Evolutionary conservation across 2,797 vertebrate species (phyloP), one percentile per base, ranked within the genome.

Genomic region (Takifugu ocellatus): DNA sequence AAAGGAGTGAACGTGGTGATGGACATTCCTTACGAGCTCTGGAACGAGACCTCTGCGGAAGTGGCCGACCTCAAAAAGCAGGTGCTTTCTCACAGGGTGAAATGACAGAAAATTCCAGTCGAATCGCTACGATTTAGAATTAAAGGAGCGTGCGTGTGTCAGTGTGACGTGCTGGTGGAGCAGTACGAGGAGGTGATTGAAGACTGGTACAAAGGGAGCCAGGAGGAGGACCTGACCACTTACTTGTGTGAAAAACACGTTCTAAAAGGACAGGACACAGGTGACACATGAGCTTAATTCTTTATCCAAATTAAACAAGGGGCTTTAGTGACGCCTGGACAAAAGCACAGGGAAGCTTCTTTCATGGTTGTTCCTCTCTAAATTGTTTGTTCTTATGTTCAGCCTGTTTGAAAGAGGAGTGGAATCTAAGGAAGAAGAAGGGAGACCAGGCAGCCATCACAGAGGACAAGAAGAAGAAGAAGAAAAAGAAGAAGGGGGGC

Each of bases 1-100:
- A 98, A 98, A 79, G 97, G 97, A 0, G 97, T 98, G 66, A 98
- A 98, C 74, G 97, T 99, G 73, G 97, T 99, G 77, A 99, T 99
- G 97, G 97, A 99, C 54, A 98, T 99, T 52, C 97, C 97, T 16
- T 99, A 92, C 0, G 97, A 98, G 85, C 89, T 99, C 55, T 99
- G 97, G 97, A 99, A 99, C 0, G 97, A 99, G 87, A 99, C 97
- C 0, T 98, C 96, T 0, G 97, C 97, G 0, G 97, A 99, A 70
- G 96, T 99, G 48, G 92, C 96, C 0, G 97, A 99, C 83, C 94
- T 99, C 54, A 98, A 99, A 78, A 98, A 99, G 66, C 95, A 98
- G 94, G 97, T 98, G 9, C 7, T 48, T 8, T 12, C 21, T 21
- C 46, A 25, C 6, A 14, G 17, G 17, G 10, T 12, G 10, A 14